Base-by-base conservation (phyloP, 2,113 vertebrate genomes). In the Chauna torquata region DNA sequence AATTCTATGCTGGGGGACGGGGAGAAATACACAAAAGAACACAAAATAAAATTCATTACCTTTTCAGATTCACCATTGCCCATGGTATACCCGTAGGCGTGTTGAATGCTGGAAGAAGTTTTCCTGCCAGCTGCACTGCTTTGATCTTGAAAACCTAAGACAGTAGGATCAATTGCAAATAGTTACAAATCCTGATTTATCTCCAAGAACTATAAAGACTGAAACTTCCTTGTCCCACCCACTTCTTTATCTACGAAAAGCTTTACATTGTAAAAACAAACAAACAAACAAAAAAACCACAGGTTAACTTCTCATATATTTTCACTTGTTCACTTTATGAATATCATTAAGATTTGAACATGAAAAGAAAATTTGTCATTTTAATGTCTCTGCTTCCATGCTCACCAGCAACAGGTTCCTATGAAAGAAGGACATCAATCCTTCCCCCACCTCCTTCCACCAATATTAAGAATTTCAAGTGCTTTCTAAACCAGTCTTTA, bases 11-110 rank as follows among this genome's bases (percentile, higher is more conserved):
- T 72, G 40, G 36, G 4, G n/a, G 25, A 68, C 12, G 8, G 18
- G n/a, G 40, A 81, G 17, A n/a, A 88, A 78, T 45, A 90, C 12
- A 30, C 1, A 42, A 42, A 24, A 52, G 50, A 52, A 52, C 72
- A 66, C 82, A 74, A 88, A 88, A 95, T 79, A 94, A 94, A 49
- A 95, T 28, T 87, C 34, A 97, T 98, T 95, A 99, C 99, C 99
- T 99, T 98, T 99, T 99, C 64, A 99, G 98, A 98, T 99, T 99
- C 94, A 99, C 99, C 99, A 99, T 99, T 93, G 99, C 99, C 99
- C 99, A 99, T 68, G 99, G 99, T 98, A 99, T 99, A 61, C 99
- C 99, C 11, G 99, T 99, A 45, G 99, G 99, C 61, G 99, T 99
- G 97, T 99, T 99, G 95, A 99, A 99, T 58, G 99, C 99, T 94